These are phyloP conservation scores for Eilema sororculum DNA, from an alignment of 2,888 invertebrate genomes.

Conservation along the genomic window DNA sequence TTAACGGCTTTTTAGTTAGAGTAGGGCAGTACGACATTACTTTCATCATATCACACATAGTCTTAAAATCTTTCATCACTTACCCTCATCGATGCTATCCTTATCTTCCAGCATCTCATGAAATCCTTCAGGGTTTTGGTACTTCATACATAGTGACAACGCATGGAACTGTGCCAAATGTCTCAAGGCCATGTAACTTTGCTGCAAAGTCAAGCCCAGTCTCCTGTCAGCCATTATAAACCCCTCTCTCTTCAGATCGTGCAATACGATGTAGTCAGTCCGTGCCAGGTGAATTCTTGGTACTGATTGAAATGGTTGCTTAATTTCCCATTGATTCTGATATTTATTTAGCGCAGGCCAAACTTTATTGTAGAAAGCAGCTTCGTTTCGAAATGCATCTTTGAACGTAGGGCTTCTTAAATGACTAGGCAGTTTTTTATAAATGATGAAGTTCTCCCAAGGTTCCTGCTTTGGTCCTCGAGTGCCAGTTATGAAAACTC, in stretches of 20 bases:
- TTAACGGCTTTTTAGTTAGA: no score
- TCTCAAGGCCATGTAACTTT: not conserved
- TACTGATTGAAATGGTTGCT: not conserved
- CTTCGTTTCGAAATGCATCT: not conserved
- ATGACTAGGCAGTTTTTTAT: no score
- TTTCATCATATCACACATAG: no score
- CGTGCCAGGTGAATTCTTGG: not conserved
- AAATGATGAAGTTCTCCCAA: no score
- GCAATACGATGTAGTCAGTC: not conserved
- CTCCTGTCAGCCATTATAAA: constrained; percentile 9
- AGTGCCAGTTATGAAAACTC: no score
- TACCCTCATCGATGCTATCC: not conserved
- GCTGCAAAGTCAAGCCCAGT: not conserved
- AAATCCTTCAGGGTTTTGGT: not conserved
- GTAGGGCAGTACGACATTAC: no score
- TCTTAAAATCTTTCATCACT: not conserved
- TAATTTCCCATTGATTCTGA: not conserved
- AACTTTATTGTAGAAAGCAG: not conserved
- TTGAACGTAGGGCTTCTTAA: not conserved
- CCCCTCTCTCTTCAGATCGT: constrained; percentile 3
- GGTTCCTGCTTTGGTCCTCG: no score
- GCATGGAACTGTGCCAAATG: not conserved
- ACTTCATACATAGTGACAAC: not conserved
- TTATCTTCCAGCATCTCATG: not conserved
- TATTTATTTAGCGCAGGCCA: constrained; percentile 1